These are phyloP conservation scores for Epiblema foenella DNA, from an alignment of 2,888 invertebrate species.

Conservation along the genomic window DNA sequence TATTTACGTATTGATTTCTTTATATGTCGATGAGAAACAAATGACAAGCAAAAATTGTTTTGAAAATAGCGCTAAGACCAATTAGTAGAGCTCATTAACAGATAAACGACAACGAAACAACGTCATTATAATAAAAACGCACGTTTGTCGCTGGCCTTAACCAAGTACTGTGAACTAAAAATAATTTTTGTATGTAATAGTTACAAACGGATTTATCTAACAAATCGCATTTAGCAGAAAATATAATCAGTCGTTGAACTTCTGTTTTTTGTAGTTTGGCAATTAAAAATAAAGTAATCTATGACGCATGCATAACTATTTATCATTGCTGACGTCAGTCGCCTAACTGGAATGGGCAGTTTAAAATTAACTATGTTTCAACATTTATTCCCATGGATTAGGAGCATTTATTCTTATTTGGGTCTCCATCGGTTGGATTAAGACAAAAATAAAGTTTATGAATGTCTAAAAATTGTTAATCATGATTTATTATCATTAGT, in stretches of 20 bases:
- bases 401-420: neutral
- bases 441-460: neutral
- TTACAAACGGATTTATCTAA: neutral
- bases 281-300: constrained; percentile 38
- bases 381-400: constrained; percentile 27
- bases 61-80: neutral
- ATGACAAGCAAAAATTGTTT: neutral
- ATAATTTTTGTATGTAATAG: neutral
- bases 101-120: neutral
- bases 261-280: constrained; percentile 35
- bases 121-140: neutral
- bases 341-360: constrained; percentile 35
- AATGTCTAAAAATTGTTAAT: neutral
- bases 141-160: neutral
- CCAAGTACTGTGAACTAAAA: neutral
- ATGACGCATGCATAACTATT: constrained; percentile 38
- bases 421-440: neutral
- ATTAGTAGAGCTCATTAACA: neutral
- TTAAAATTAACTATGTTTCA: constrained; percentile 21
- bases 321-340: constrained; percentile 49
- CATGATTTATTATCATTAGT: neutral
- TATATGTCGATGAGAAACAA: neutral
- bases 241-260: constrained; percentile 37
- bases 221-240: neutral
- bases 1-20: neutral